These are phyloP conservation scores for Carcharodon carcharias DNA, from an alignment of 2,797 vertebrate species.

Conservation along the genomic window DNA sequence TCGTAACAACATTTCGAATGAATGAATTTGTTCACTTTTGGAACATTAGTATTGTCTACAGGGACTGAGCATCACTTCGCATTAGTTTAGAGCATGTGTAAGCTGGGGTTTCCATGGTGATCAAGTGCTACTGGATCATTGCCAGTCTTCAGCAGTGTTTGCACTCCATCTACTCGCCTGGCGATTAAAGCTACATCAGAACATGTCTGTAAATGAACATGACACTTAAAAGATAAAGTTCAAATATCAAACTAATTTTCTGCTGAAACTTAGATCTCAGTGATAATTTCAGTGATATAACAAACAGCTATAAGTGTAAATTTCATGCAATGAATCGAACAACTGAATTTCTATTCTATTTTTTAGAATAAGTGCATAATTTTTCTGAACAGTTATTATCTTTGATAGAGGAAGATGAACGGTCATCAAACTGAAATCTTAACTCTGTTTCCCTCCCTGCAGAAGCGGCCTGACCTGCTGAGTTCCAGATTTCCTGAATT, in stretches of 20 bases:
- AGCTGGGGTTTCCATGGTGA: constrained; percentile 26
- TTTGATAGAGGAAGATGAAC: not conserved
- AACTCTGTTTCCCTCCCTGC: not conserved
- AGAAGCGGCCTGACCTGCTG: not conserved
- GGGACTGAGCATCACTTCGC: not conserved
- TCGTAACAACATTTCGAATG: not conserved
- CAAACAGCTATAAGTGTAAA: not conserved
- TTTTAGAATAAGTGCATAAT: not conserved
- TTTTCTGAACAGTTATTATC: not conserved
- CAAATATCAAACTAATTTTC: not conserved
- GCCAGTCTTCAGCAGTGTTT: constrained; percentile 8
- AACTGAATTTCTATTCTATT: not conserved
- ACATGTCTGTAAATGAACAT: not conserved
- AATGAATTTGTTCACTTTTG: not conserved
- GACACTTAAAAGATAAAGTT: not conserved
- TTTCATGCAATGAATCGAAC: not conserved
- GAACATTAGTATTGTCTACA: not conserved
- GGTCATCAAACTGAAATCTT: not conserved
- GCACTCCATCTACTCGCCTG: not conserved
- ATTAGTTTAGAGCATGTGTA: not conserved
- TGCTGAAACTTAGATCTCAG: not conserved
- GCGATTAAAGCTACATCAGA: not conserved
- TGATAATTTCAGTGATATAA: not conserved
- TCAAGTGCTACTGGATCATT: not conserved
- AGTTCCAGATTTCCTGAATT: not conserved